Conservation (phyloP, 2,797 vertebrate species). For the Graptemys geographica region DNA sequence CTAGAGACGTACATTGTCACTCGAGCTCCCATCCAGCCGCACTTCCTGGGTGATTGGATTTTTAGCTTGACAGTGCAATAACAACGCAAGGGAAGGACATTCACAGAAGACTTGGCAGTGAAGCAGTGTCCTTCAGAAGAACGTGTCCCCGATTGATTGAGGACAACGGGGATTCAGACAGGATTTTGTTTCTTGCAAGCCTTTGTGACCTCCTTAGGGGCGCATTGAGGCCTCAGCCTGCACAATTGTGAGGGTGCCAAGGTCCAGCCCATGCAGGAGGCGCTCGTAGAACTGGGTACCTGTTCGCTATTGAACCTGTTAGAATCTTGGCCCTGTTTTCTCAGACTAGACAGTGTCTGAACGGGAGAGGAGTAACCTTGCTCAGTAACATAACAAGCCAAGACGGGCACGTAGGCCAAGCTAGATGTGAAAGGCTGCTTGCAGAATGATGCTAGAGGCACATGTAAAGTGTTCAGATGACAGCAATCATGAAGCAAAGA, state of each 20-base stretch:
- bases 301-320: not conserved
- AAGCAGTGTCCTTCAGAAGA: not conserved
- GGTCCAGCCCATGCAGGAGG: not conserved
- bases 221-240: not conserved
- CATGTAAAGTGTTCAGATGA: too few species aligned
- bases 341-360: not conserved
- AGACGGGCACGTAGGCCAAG: too few species aligned
- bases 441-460: too few species aligned
- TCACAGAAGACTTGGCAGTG: not conserved
- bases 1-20: not conserved
- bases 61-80: not conserved
- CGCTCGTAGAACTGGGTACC: not conserved
- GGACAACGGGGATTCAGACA: not conserved
- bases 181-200: not conserved
- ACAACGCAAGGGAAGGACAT: not conserved
- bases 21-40: not conserved
- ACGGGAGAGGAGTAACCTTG: not conserved
- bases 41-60: not conserved
- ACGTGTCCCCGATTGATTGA: not conserved
- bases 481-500: too few species aligned
- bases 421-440: too few species aligned
- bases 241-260: not conserved
- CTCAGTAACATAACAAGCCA: not conserved
- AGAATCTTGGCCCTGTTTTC: not conserved
- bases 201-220: not conserved